phyloP scores from a whole-genome alignment of 2,113 vertebrate species.

The Cololabis saira region DNA sequence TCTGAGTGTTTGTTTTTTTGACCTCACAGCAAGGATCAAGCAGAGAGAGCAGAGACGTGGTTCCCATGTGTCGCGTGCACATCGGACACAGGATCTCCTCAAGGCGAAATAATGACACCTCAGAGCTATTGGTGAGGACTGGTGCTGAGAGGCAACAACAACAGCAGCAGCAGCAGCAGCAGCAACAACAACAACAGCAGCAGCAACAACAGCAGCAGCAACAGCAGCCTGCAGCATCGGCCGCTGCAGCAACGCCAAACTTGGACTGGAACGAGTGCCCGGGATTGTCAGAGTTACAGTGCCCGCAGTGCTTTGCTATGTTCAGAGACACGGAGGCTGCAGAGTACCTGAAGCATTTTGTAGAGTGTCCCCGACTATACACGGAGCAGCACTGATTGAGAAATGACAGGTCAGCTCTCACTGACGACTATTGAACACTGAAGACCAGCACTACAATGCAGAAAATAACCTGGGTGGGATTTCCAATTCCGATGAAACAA shows the following conservation, averaged over 20 bases:
- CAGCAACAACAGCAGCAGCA: slow-evolving; percentile 41
- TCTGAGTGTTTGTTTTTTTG: neutral
- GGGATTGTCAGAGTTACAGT: slow-evolving; percentile 85
- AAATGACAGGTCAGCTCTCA: slow-evolving; percentile 12
- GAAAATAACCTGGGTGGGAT: slow-evolving; percentile 34
- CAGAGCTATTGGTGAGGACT: slow-evolving; percentile 67
- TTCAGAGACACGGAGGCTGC: slow-evolving; percentile 82
- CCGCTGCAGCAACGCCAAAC: slow-evolving; percentile 20
- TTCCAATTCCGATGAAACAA: slow-evolving; percentile 46
- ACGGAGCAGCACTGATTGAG: slow-evolving; percentile 16
- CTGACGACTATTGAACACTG: slow-evolving; percentile 70
- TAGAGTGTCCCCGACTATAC: slow-evolving; percentile 84
- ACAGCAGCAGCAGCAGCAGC: slow-evolving; percentile 39
- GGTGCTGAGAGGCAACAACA: slow-evolving; percentile 57
- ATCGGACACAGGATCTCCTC: slow-evolving; percentile 71
- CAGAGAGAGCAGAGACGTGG: slow-evolving; percentile 61
- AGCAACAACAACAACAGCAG: slow-evolving; percentile 10
- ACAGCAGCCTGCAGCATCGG: slow-evolving; percentile 35
- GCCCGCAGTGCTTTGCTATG: slow-evolving; percentile 85
- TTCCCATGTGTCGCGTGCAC: slow-evolving; percentile 70
- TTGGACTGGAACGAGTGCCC: slow-evolving; percentile 48
- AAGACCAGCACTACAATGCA: slow-evolving; percentile 66
- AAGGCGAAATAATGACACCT: slow-evolving; percentile 46
- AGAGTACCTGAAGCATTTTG: slow-evolving; percentile 87
- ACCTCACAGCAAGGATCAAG: slow-evolving; percentile 71